A percentile compares a stretch with the other conserved stretches of the same genome.
These are phyloP conservation scores for Serilophus lunatus DNA, from an alignment of 2,113 vertebrate genomes.

Conservation along the genomic window DNA sequence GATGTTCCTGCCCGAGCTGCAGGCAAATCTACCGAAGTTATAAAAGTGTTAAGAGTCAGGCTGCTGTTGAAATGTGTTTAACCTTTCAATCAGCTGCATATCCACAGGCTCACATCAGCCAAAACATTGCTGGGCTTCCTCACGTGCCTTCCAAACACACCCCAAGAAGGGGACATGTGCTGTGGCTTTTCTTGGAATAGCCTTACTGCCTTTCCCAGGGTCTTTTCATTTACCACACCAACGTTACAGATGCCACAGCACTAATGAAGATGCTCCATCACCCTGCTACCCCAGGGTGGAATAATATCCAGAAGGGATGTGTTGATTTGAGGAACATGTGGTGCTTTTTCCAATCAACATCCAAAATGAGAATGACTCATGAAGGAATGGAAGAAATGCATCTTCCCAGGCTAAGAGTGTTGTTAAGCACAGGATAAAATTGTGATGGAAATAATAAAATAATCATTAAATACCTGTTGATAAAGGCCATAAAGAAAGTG, in stretches of 20 bases:
- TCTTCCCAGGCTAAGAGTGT: not conserved
- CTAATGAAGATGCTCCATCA: not conserved
- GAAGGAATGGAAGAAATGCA: not conserved
- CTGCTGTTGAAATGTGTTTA: not conserved
- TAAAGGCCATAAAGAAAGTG: not conserved
- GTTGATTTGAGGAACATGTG: not conserved
- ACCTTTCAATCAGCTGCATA: not conserved
- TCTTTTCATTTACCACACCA: not conserved
- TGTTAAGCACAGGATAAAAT: not conserved
- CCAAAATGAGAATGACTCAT: not conserved
- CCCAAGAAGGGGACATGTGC: rapidly evolving
- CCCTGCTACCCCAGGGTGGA: not conserved
- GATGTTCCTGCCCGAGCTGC: not conserved
- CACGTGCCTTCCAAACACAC: not conserved
- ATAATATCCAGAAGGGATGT: not conserved
- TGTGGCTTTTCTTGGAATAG: not conserved
- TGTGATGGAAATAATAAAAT: not conserved
- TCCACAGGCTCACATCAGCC: not conserved
- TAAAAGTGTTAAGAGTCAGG: not conserved
- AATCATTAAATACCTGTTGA: not conserved
- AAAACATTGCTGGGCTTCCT: not conserved
- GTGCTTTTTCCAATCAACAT: not conserved
- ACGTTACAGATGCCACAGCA: rapidly evolving
- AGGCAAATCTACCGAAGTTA: not conserved
- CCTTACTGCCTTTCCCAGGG: not conserved